phyloP scores from a whole-genome alignment of 2,113 vertebrate species.

The Lampris incognitus region DNA sequence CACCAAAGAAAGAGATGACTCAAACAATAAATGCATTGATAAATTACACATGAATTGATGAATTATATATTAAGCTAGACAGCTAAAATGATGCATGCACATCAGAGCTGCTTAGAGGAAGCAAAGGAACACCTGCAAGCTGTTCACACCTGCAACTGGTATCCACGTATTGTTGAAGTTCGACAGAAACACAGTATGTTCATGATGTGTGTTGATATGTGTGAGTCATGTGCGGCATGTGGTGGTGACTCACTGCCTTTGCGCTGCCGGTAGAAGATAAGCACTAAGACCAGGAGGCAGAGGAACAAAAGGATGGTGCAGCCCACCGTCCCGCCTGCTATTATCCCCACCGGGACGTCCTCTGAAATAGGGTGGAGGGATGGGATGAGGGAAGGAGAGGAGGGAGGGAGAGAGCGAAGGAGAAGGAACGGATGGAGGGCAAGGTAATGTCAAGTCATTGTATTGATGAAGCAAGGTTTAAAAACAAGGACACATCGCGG shows the following conservation, averaged over 20 bases:
- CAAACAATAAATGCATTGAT: too few species aligned
- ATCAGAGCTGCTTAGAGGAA: too few species aligned
- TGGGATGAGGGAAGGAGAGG: background rate
- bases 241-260: constrained; percentile 93
- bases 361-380: constrained; percentile 76
- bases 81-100: too few species aligned
- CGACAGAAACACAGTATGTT: too few species aligned
- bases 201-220: background rate
- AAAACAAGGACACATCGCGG: too few species aligned
- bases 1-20: too few species aligned
- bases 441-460: background rate
- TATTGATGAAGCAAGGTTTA: too few species aligned
- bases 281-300: constrained; percentile 85
- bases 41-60: too few species aligned
- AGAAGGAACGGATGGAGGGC: background rate
- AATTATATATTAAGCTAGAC: too few species aligned
- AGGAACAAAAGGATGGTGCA: constrained; percentile 87
- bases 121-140: too few species aligned
- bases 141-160: too few species aligned
- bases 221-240: background rate
- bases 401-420: background rate
- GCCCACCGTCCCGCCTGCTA: constrained; percentile 88
- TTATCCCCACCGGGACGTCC: constrained; percentile 90
- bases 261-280: constrained; percentile 93
- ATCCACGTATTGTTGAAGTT: too few species aligned